A percentile compares a stretch with the other conserved stretches of the same genome.
These are phyloP conservation scores for Caenorhabditis imperialis DNA, from an alignment of 2,888 invertebrate species.

Conservation along the genomic window DNA sequence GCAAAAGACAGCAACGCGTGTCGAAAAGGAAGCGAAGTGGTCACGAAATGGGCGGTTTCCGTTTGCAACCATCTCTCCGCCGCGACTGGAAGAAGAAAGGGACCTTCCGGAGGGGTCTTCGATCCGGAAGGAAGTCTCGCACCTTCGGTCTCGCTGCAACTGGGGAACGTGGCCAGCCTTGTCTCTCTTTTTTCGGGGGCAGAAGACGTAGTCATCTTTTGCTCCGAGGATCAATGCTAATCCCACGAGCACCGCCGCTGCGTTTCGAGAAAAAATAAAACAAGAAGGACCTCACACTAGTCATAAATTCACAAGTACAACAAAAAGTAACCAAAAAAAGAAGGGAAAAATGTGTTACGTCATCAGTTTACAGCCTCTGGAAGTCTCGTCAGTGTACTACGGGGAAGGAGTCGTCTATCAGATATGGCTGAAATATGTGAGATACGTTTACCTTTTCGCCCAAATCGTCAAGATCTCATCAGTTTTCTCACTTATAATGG, in stretches of 20 bases:
- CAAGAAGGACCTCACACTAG: too few relatives aligned
- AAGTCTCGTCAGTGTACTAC: conserved; percentile 72
- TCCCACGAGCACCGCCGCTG: conserved; percentile 21
- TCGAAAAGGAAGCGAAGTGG: conserved; percentile 8
- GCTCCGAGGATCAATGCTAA: conserved; percentile 15
- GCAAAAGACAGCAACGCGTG: conserved; percentile 4
- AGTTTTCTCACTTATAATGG: conserved; percentile 75
- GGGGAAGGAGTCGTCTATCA: conserved; percentile 62
- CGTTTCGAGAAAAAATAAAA: too few relatives aligned
- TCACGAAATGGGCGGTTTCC: conserved; percentile 45
- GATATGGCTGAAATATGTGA: conserved; percentile 67
- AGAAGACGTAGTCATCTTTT: conserved; percentile 23
- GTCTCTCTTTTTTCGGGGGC: conserved; percentile 19
- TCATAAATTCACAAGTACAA: too few relatives aligned
- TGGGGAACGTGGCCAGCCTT: neutral
- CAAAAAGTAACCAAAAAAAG: too few relatives aligned
- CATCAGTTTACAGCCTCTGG: conserved; percentile 67
- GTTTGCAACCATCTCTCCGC: conserved; percentile 9
- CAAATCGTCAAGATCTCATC: conserved; percentile 76
- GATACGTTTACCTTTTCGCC: conserved; percentile 63
- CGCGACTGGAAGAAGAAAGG: neutral
- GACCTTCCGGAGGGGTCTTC: conserved; percentile 29
- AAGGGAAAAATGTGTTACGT: too few relatives aligned
- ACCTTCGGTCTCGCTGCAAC: neutral
- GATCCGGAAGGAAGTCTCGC: conserved; percentile 15